Conservation (phyloP, 2,113 vertebrate genomes). For the Stomatorhinus ivindoensis region DNA sequence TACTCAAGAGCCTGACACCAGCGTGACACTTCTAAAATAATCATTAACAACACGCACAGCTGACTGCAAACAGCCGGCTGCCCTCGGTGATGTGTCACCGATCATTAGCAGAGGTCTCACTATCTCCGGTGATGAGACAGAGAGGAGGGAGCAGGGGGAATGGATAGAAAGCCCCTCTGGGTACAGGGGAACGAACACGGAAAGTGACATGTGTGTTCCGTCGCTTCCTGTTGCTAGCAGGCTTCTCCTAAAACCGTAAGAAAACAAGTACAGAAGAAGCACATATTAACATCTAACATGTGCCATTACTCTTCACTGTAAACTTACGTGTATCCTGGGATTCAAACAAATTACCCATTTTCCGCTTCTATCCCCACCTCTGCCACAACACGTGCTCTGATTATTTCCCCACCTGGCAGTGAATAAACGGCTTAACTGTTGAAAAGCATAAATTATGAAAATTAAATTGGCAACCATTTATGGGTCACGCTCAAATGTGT, state of each 20-base stretch:
- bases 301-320: background rate
- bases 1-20: conserved; percentile 2
- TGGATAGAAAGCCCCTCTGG: background rate
- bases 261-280: background rate
- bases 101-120: background rate
- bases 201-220: background rate
- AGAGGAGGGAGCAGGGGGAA: background rate
- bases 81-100: background rate
- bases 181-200: background rate
- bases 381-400: background rate
- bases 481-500: background rate
- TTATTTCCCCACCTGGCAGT: background rate
- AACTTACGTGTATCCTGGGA: background rate
- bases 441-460: background rate
- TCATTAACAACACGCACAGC: background rate
- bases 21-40: background rate
- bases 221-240: background rate
- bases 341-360: background rate
- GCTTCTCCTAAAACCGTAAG: background rate
- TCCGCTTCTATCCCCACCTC: background rate
- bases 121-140: background rate
- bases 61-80: background rate
- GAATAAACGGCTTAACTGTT: background rate
- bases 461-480: background rate
- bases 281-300: background rate